Conservation (phyloP, 2,888 invertebrate genomes). For the Carterocephalus palaemon region DNA sequence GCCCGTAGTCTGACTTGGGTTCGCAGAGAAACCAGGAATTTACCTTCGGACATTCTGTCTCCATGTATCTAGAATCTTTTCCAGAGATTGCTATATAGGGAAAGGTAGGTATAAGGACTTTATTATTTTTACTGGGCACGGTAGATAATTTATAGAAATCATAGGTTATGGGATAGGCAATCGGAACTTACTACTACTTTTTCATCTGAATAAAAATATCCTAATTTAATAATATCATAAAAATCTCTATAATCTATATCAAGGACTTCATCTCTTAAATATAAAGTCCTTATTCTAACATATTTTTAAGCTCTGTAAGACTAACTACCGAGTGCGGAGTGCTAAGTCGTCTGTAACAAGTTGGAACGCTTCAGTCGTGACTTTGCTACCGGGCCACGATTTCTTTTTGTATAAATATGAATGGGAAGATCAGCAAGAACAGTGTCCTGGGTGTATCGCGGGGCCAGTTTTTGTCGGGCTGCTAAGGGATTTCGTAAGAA, state of each 20-base stretch:
- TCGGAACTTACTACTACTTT: constrained; percentile 17
- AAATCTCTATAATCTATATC: constrained; percentile 13
- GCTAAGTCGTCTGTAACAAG: too few species aligned
- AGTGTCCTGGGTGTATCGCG: too few species aligned
- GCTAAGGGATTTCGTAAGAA: too few species aligned
- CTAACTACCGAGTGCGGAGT: constrained; percentile 19
- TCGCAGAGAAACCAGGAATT: constrained; percentile 27
- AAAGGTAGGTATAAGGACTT: constrained; percentile 15
- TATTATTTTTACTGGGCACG: constrained; percentile 7
- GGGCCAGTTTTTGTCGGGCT: too few species aligned
- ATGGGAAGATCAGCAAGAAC: too few species aligned
- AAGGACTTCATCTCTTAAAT: constrained; percentile 8
- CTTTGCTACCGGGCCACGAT: too few species aligned
- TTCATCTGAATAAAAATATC: constrained; percentile 15
- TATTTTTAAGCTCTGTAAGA: not conserved
- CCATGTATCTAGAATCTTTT: constrained; percentile 19
- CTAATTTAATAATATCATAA: constrained; percentile 17
- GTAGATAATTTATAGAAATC: constrained; percentile 16
- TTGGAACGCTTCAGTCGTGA: too few species aligned
- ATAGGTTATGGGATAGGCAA: constrained; percentile 6
- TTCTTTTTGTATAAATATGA: too few species aligned
- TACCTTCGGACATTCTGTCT: constrained; percentile 24
- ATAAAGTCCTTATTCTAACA: constrained; percentile 13
- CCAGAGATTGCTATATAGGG: constrained; percentile 15
- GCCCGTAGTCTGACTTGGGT: constrained; percentile 12